Base-by-base conservation (phyloP, 2,888 invertebrate genomes). In the Beris chalybata region DNA sequence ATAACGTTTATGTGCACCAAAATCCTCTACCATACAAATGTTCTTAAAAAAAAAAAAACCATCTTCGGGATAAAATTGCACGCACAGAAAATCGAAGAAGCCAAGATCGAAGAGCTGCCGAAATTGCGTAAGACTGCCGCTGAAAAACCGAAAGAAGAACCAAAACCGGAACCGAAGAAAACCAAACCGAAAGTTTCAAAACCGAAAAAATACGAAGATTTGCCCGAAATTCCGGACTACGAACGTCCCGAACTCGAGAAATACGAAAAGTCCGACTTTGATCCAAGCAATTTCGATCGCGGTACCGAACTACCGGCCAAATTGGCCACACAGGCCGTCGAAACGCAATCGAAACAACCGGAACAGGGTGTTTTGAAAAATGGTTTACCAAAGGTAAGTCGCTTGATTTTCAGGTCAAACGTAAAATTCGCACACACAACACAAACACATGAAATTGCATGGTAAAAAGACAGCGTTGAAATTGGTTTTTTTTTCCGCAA, bases 171-270 rank as follows among this genome's bases (percentile, higher is more conserved):
- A 53, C 55, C 68, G 29, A 71, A 70, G 59, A 70, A 71, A 22
- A 48, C 72, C 9, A 67, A 73, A 12, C 77, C 76, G n/a, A 71
- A 76, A 50, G 77, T 79, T 52, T 38, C 72, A 0, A 80, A 79
- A 64, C 69, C 72, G 5, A 79, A 79, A 61, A 86, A 85, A 79
- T 85, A 84, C 48, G 86, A 86, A 73, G 86, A 85, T 22, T 77
- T 87, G 32, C 87, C 86, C 4, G 86, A 87, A 79, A 82, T 85
- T 65, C 85, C 88, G 9, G 91, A 92, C 77, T 92, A 92, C 74
- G 91, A 91, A 43, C 85, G 90, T 71, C 87, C 91, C 3, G 87
- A 86, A 3, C 83, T 90, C 67, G 90, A 90, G 75, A 86, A 85
- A 78, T 89, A 86, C 73, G 87, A 89, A 77, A 83, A 85, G 70